Conservation (phyloP, 1,140 invertebrate species). For the Ditylenchus dipsaci region DNA sequence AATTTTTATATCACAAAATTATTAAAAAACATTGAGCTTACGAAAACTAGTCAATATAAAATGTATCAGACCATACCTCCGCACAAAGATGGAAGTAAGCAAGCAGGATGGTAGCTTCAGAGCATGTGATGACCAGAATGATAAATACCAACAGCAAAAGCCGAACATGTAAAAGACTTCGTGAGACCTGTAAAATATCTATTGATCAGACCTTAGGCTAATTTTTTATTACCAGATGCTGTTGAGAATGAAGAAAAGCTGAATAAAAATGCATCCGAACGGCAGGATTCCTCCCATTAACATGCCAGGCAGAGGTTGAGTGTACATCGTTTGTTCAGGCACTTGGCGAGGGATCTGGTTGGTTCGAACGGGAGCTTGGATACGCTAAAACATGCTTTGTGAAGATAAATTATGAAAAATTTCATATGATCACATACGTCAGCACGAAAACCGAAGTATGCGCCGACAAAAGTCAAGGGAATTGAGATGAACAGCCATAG, state of each 20-base stretch:
- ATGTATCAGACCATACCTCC: too few relatives aligned
- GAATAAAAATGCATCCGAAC: conserved; percentile 98
- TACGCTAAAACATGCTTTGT: conserved; percentile 39
- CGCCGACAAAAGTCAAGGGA: conserved; percentile 91
- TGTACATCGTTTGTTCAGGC: conserved; percentile 93
- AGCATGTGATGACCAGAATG: conserved; percentile 94
- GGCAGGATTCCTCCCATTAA: conserved; percentile 96
- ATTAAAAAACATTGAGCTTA: too few relatives aligned
- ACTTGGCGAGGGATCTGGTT: conserved; percentile 98
- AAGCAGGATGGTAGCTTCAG: conserved; percentile 91
- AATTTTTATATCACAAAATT: too few relatives aligned
- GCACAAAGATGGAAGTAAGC: conserved; percentile 99
- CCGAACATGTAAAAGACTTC: conserved; percentile 99
- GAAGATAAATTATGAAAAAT: not conserved
- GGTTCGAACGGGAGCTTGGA: conserved; percentile 92
- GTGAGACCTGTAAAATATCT: conserved; percentile 68
- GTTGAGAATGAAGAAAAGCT: conserved; percentile 96
- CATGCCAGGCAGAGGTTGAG: conserved; percentile 75
- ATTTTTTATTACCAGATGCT: conserved; percentile 95
- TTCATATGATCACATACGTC: conserved; percentile 66
- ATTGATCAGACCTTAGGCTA: too few relatives aligned
- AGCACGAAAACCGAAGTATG: conserved; percentile 96
- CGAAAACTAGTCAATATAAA: too few relatives aligned
- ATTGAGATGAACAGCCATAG: conserved; percentile 97
- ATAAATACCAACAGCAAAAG: conserved; percentile 91